phyloP scores from a whole-genome alignment of 2,113 vertebrate species.

The Nothoprocta perdicaria region DNA sequence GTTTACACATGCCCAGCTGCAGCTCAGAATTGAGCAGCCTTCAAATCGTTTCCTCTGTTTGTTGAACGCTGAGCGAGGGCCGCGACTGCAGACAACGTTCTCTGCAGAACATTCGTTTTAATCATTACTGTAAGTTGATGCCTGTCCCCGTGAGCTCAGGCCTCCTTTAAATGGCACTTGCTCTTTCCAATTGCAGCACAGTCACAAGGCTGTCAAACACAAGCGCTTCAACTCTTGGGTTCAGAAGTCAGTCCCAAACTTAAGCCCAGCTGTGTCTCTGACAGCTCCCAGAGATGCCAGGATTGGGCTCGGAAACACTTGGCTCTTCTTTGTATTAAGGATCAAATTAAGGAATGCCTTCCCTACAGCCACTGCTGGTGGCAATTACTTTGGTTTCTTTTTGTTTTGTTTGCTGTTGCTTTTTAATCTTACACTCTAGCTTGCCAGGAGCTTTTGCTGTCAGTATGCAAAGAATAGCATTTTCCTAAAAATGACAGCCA shows the following conservation, averaged over 20 bases:
- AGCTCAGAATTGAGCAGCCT: background rate
- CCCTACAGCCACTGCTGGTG: background rate
- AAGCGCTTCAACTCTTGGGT: background rate
- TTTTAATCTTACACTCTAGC: background rate
- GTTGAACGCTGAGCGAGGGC: background rate
- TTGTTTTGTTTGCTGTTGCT: background rate
- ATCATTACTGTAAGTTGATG: background rate
- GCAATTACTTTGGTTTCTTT: too few relatives aligned
- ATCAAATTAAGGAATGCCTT: background rate
- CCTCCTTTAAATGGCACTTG: background rate
- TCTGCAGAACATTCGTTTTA: background rate
- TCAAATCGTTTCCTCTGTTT: background rate
- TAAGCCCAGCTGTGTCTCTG: background rate
- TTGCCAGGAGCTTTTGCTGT: background rate
- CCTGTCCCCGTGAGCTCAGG: background rate
- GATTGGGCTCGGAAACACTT: background rate
- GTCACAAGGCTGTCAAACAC: background rate
- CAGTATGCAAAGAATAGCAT: background rate
- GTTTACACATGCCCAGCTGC: background rate
- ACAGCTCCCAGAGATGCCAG: background rate
- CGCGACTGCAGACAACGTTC: background rate
- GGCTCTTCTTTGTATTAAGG: background rate
- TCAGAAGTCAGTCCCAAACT: background rate
- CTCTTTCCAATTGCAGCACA: background rate
- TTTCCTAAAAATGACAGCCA: slow-evolving; percentile 16